These are phyloP conservation scores for Trachops cirrhosus DNA, from an alignment of 2,797 vertebrate genomes.

Conservation along the genomic window DNA sequence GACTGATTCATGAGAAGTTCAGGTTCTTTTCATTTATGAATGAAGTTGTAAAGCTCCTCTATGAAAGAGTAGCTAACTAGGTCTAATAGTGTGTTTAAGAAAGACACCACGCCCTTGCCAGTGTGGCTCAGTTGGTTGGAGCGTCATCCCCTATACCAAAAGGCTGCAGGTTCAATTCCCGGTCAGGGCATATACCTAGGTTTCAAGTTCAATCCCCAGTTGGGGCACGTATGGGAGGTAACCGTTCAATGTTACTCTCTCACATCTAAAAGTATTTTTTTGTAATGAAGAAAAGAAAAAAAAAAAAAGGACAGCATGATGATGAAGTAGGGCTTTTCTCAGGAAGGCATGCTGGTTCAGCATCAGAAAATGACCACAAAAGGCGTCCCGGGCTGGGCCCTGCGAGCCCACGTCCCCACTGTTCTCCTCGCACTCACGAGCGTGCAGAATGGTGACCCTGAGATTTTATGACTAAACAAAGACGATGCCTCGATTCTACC, in stretches of 20 bases:
- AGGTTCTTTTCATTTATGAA: not conserved
- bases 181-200: not conserved
- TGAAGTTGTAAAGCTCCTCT: not conserved
- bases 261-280: not conserved
- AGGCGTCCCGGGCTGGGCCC: not conserved
- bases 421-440: not conserved
- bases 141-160: not conserved
- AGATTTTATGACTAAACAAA: not conserved
- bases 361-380: not conserved
- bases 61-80: not conserved
- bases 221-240: not conserved
- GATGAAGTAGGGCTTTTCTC: not conserved
- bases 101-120: not conserved
- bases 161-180: not conserved
- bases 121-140: not conserved
- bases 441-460: not conserved
- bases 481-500: not conserved
- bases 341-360: not conserved
- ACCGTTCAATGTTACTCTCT: not conserved
- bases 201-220: not conserved
- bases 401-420: not conserved
- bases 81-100: not conserved
- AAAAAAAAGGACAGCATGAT: not conserved
- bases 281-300: not conserved
- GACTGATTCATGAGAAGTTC: not conserved